Evolutionary conservation across 2,797 vertebrate species (phyloP).

Genomic region (Alosa sapidissima): DNA sequence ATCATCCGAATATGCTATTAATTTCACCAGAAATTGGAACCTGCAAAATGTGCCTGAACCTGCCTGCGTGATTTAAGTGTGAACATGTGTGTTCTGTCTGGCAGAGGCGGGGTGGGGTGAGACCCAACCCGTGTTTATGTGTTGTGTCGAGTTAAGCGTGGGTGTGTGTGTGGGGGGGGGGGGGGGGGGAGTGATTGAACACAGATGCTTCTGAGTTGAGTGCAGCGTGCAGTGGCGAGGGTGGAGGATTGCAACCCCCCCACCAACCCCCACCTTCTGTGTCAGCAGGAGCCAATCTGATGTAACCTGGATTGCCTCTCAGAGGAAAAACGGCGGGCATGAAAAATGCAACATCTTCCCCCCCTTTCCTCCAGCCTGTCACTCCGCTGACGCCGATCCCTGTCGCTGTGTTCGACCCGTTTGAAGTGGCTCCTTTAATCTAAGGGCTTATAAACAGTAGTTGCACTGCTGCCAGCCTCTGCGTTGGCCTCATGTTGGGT

Average conservation of each 20-base stretch:
- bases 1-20: background rate
- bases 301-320: constrained; percentile 36
- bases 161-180: background rate
- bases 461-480: background rate
- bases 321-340: constrained; percentile 24
- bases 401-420: background rate
- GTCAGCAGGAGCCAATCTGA: constrained; percentile 29
- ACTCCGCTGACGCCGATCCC: background rate
- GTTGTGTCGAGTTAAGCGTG: constrained; percentile 19
- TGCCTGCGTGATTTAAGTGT: constrained; percentile 31
- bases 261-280: background rate
- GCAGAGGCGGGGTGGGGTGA: constrained; percentile 34
- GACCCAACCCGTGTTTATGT: constrained; percentile 41
- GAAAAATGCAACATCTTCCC: constrained; percentile 35
- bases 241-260: constrained; percentile 4
- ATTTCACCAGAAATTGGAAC: constrained; percentile 24
- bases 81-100: constrained; percentile 29
- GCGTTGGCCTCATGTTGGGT: background rate
- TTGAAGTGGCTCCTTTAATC: constrained; percentile 35
- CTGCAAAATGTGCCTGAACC: background rate
- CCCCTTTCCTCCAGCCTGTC: constrained; percentile 18
- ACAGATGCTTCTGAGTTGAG: constrained; percentile 38
- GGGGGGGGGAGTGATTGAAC: constrained; percentile 44
- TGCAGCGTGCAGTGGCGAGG: background rate
- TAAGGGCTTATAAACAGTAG: background rate